A percentile compares a stretch with the other conserved stretches of the same genome.
phyloP scores from a whole-genome alignment of 2,888 invertebrate species.

The Polyommatus icarus region DNA sequence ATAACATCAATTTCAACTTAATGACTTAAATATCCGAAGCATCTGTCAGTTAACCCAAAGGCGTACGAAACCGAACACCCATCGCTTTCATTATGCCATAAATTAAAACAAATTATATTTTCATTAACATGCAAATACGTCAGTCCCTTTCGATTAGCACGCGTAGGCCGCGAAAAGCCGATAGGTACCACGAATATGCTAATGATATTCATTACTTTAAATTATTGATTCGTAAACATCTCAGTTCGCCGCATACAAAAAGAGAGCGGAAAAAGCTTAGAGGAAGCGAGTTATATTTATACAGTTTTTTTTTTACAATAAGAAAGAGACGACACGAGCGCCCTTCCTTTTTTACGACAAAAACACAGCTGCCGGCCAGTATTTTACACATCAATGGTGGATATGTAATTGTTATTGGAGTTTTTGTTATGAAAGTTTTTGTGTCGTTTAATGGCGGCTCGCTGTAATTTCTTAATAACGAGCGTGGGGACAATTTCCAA shows the following conservation, averaged over 20 bases:
- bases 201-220: conserved; percentile 4
- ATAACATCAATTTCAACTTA: background rate
- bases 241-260: background rate
- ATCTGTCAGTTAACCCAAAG: background rate
- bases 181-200: conserved; percentile 13
- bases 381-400: conserved; percentile 17
- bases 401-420: conserved; percentile 11
- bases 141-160: background rate
- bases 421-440: background rate
- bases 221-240: conserved; percentile 7
- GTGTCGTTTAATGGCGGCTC: background rate
- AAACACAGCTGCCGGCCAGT: conserved; percentile 19
- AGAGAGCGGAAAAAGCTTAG: conserved; percentile 7
- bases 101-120: background rate
- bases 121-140: conserved; percentile 11
- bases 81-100: conserved; percentile 22
- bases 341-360: background rate
- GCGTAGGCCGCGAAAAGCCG: background rate
- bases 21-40: background rate
- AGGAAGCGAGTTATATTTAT: conserved; percentile 21
- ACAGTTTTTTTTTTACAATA: conserved; percentile 12
- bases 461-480: background rate
- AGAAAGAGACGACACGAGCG: conserved; percentile 1
- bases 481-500: background rate
- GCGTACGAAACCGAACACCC: background rate